Percentiles rank a stretch among this genome's conserved stretches.
These are phyloP conservation scores for Podarcis cretensis DNA, from an alignment of 2,113 vertebrate species.

Conservation along the genomic window DNA sequence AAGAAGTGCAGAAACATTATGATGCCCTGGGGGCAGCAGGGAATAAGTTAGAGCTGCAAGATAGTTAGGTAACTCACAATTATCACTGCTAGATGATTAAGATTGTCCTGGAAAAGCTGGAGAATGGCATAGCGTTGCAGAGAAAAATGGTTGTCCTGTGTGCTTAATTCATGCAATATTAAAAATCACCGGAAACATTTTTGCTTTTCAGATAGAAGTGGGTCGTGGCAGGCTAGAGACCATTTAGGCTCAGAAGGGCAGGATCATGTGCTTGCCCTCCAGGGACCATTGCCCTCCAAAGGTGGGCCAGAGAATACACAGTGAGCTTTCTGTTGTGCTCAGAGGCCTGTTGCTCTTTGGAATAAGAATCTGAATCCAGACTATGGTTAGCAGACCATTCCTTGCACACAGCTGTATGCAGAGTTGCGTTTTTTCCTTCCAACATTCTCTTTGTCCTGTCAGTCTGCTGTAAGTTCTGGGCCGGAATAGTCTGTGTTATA, in stretches of 20 bases:
- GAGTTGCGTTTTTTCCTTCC: background rate
- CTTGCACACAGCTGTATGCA: background rate
- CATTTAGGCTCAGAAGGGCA: background rate
- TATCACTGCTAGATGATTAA: constrained; percentile 11
- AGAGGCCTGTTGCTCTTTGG: background rate
- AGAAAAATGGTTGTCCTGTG: background rate
- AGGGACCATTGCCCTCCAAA: background rate
- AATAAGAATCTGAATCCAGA: background rate
- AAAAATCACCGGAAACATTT: background rate
- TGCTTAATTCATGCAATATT: background rate
- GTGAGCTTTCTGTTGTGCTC: background rate
- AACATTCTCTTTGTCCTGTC: background rate
- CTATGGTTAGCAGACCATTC: background rate
- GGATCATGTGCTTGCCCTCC: background rate
- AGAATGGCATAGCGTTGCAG: background rate
- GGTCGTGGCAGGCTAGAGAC: background rate
- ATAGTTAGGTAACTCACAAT: background rate
- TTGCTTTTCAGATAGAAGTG: background rate
- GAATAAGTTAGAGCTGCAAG: background rate
- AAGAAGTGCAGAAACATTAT: background rate
- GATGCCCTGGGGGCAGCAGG: background rate
- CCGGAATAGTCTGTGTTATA: background rate
- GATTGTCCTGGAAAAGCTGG: background rate
- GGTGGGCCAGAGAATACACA: background rate
- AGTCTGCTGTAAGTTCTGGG: background rate